Evolutionary conservation across 1,140 invertebrate genomes (phyloP), one percentile per base, ranked within the genome.

Genomic region (Pararge aegeria): DNA sequence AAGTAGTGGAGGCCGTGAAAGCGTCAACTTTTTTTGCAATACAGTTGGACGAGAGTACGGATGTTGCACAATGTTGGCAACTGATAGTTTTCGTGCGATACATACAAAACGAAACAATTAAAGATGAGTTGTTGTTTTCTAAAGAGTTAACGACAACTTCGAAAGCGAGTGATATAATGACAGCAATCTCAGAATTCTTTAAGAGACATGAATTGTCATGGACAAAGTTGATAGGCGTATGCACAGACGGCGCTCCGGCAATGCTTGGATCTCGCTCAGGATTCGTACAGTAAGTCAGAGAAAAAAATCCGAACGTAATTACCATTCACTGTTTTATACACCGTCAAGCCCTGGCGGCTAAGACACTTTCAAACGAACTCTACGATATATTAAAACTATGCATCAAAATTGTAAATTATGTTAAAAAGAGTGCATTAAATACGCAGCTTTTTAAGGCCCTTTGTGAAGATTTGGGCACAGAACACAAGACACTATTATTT

Each of bases 401-500:
- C 37, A 37, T 52, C 0, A 52, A 52, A 37, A 20, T 52, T 2
- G 16, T 52, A 3, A 54, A 54, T 15, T 40, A 16, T 16, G 42
- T 54, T 10, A 54, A 54, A 42, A 2, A 10, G 10, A 40, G 52
- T 16, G 37, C 52, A 12, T 9, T 54, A 1, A 40, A 54, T 16
- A 42, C 24, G 1, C 18, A 37, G 6, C 21, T 54, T 9, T 54
- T 54, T 24, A 7, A 16, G 4, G 0, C 66, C 62, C 55, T 82
- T 42, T 81, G 75, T 73, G 70, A 73, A 68, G 74, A 83, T 65
- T 73, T 79, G 67, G 69, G 66, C 58, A 67, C 68, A 55, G 52
- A 75, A 67, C 73, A 85, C 67, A 68, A 73, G 68, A 68, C 70
- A 52, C 66, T 84, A 46, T 62, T 83, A 55, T 53, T 78, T 60